Base-by-base conservation (phyloP, 1,140 invertebrate genomes). In the Apis laboriosa region DNA sequence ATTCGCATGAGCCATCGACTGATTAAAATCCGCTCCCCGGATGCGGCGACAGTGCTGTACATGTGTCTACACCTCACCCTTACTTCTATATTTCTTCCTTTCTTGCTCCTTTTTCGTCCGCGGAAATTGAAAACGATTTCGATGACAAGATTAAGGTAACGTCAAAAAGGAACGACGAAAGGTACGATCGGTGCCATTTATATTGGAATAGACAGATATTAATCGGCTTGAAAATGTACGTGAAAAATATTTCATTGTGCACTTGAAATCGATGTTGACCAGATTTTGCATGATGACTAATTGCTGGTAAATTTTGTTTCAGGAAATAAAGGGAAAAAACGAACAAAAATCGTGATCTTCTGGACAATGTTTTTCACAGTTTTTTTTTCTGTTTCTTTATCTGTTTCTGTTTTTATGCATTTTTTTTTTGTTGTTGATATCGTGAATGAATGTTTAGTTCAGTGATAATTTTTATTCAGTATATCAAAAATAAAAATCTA, bases 1-100 rank as follows among this genome's bases (percentile, higher is more conserved):
- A 82, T 87, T 80, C 78, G 85, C 64, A 76, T 51, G 83, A 82
- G 84, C 83, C 75, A 88, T 89, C 79, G 86, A 66, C 79, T 89
- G 84, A 90, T 87, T 87, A 72, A 87, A 86, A 86, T 55, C 71
- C 72, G 84, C 58, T 70, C 84, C 71, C 63, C 58, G 71, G 63
- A 74, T 70, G 17, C 67, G 12, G 8, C 60, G 71, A 71, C 75
- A 76, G 56, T 12, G 60, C 66, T 70, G 73, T 73, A 74, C 68
- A 68, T 8, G 60, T 17, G 19, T 64, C 21, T 24, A 49, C 80
- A 61, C 43, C 56, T 49, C 64, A 28, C 67, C 15, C 63, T 77
- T 60, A 43, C 53, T n/a, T 5, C 24, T 49, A 58, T 8, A 17
- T 51, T 53, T 34, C 11, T 11, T 2, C 5, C 8, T 0, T 17